Conservation (phyloP, 2,888 invertebrate genomes). For the Leptinotarsa rubiginosa region DNA sequence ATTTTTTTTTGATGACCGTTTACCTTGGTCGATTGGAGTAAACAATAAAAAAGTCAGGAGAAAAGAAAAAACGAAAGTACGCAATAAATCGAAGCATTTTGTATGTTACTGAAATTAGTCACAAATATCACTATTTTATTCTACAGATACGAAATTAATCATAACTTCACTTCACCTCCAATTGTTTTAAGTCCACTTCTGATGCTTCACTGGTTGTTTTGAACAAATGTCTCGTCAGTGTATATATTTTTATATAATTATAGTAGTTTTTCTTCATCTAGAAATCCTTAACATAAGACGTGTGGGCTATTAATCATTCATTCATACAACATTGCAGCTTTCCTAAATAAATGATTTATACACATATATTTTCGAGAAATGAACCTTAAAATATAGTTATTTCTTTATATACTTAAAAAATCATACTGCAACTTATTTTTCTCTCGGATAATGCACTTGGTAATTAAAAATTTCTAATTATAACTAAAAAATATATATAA, state of each 20-base stretch:
- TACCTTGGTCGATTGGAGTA: slow-evolving; percentile 9
- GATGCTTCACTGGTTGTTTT: slow-evolving; percentile 56
- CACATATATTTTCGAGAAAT: slow-evolving; percentile 45
- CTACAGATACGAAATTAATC: slow-evolving; percentile 60
- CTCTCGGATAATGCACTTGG: slow-evolving; percentile 62
- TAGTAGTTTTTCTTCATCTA: slow-evolving; percentile 59
- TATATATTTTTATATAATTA: slow-evolving; percentile 57
- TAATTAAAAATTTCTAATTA: slow-evolving; percentile 61
- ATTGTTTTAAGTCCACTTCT: slow-evolving; percentile 59
- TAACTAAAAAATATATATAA: slow-evolving; percentile 59
- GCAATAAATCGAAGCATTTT: slow-evolving; percentile 52
- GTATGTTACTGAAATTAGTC: slow-evolving; percentile 63
- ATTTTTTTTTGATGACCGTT: neutral
- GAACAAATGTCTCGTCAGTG: slow-evolving; percentile 59
- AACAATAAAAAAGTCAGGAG: slow-evolving; percentile 26
- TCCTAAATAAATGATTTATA: slow-evolving; percentile 59
- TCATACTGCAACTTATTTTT: slow-evolving; percentile 53
- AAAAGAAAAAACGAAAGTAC: slow-evolving; percentile 46
- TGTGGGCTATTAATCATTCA: slow-evolving; percentile 61
- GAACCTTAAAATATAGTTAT: slow-evolving; percentile 53
- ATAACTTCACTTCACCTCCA: slow-evolving; percentile 64
- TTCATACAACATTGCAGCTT: slow-evolving; percentile 60
- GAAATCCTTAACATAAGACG: slow-evolving; percentile 62
- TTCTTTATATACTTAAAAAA: slow-evolving; percentile 55
- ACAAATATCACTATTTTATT: slow-evolving; percentile 65